These are phyloP conservation scores for Nudaria mundana DNA, from an alignment of 2,888 invertebrate species.

Conservation along the genomic window DNA sequence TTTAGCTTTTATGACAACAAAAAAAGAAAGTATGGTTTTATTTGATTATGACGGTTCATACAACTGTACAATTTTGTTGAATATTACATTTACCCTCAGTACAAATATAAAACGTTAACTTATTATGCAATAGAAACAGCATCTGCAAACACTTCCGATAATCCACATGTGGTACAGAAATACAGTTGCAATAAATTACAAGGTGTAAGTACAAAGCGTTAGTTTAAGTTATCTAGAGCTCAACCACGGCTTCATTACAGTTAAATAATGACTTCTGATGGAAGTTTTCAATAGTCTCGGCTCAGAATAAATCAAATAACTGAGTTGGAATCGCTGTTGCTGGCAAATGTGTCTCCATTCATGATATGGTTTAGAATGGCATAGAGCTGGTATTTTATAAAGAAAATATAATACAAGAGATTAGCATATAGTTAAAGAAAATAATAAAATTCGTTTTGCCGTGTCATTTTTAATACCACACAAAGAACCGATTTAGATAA, in stretches of 20 bases:
- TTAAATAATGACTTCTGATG: constrained; percentile 59
- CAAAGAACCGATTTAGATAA: too few species aligned
- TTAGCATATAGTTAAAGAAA: too few species aligned
- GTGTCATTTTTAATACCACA: too few species aligned
- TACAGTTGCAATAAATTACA: constrained; percentile 36
- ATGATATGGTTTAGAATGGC: constrained; percentile 53
- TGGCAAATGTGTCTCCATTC: constrained; percentile 80
- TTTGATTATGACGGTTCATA: too few species aligned
- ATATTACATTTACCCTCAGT: too few species aligned
- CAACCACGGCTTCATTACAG: constrained; percentile 52
- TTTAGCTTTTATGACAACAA: too few species aligned
- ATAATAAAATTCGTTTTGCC: too few species aligned
- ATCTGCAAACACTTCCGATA: constrained; percentile 8
- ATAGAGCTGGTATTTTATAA: constrained; percentile 43
- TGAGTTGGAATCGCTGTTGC: constrained; percentile 64
- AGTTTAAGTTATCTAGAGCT: constrained; percentile 35
- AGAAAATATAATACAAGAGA: background rate
- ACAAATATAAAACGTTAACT: too few species aligned
- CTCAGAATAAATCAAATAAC: constrained; percentile 75
- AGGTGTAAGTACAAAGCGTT: constrained; percentile 32
- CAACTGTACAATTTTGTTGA: too few species aligned
- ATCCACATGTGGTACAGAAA: constrained; percentile 25
- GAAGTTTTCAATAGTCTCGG: constrained; percentile 65
- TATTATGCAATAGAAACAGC: constrained; percentile 23
- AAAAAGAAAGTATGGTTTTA: too few species aligned